Conservation (phyloP, 2,113 vertebrate species). For the Gymnarchus niloticus region DNA sequence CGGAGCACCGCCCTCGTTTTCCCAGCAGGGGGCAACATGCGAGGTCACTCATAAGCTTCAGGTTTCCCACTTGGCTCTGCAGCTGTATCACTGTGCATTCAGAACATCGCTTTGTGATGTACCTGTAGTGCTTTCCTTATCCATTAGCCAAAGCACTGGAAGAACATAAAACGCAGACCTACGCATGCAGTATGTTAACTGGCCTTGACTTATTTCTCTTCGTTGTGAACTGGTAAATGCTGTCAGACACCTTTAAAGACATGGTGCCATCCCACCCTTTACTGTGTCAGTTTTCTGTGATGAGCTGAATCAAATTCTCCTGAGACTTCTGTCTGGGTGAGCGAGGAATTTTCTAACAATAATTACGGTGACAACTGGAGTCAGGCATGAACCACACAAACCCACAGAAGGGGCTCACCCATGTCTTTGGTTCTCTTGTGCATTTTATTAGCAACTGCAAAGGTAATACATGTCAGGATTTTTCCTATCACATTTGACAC, state of each 20-base stretch:
- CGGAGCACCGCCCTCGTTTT: background rate
- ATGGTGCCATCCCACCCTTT: background rate
- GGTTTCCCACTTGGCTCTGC: background rate
- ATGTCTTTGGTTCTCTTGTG: background rate
- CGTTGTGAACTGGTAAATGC: background rate
- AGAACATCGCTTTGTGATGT: conserved; percentile 46
- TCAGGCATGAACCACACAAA: background rate
- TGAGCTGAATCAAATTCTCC: background rate
- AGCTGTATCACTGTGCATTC: conserved; percentile 35
- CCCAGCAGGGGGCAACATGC: background rate
- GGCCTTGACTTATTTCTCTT: background rate
- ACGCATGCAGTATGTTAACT: conserved; percentile 8
- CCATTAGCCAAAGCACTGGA: conserved; percentile 1
- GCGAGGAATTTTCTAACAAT: background rate
- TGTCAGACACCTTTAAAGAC: background rate
- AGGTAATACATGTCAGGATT: background rate
- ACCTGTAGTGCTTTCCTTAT: conserved; percentile 40
- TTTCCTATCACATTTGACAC: conserved; percentile 32
- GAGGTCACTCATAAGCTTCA: conserved; percentile 8
- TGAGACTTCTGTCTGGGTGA: background rate
- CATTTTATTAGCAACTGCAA: conserved; percentile 13
- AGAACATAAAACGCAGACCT: background rate
- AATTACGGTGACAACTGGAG: background rate
- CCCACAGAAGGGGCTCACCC: background rate
- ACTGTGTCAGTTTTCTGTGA: background rate